phyloP scores from a whole-genome alignment of 2,797 vertebrate genomes.

The Petrocephalus sullivani region DNA sequence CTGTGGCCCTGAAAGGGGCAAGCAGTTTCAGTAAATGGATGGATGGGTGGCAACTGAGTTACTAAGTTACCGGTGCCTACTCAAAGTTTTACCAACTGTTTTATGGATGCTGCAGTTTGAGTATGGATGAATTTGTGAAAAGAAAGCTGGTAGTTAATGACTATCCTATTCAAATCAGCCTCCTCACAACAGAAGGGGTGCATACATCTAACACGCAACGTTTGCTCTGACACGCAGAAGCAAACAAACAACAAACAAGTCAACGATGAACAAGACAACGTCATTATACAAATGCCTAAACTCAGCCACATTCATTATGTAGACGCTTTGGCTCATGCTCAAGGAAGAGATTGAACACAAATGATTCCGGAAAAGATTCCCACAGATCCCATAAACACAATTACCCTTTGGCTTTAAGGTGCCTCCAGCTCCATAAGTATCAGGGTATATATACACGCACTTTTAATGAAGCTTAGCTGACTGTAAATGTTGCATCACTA shows the following conservation, averaged over 20 bases:
- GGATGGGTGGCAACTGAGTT: neutral
- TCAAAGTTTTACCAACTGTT: neutral
- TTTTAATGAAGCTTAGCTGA: neutral
- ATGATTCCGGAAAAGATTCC: neutral
- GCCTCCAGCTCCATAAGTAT: neutral
- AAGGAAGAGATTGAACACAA: neutral
- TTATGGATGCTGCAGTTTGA: neutral
- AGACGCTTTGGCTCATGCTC: neutral
- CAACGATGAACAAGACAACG: neutral
- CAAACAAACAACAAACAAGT: neutral
- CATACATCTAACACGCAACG: neutral
- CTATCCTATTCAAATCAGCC: neutral
- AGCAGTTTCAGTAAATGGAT: too few relatives aligned
- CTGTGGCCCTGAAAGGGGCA: too few relatives aligned
- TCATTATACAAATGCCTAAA: neutral
- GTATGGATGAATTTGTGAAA: neutral
- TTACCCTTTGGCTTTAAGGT: neutral
- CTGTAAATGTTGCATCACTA: neutral
- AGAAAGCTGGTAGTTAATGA: neutral
- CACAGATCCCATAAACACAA: neutral
- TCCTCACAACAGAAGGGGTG: neutral
- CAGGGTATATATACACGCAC: neutral
- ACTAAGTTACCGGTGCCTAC: neutral
- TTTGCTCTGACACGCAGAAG: neutral
- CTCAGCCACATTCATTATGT: neutral